phyloP scores from a whole-genome alignment of 2,113 vertebrate species.

The Lophochroa leadbeateri region DNA sequence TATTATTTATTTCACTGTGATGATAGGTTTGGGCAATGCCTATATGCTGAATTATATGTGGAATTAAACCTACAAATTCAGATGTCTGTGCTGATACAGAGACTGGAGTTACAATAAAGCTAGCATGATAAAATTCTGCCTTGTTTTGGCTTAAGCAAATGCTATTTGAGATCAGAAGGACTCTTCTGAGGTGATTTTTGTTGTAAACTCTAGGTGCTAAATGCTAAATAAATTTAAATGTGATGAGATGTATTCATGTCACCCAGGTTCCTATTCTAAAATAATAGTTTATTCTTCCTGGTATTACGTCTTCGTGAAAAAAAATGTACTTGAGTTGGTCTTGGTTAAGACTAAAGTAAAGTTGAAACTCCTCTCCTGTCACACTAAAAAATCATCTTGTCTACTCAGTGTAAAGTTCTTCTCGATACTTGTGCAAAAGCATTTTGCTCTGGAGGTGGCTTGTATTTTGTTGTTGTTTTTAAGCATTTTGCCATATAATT shows the following conservation, averaged over 20 bases:
- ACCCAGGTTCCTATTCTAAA: slow-evolving; percentile 2
- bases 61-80: background rate
- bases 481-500: background rate
- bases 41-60: background rate
- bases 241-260: background rate
- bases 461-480: background rate
- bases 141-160: background rate
- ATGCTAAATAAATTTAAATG: slow-evolving; percentile 15
- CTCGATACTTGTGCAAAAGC: background rate
- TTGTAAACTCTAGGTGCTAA: background rate
- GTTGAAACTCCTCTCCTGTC: background rate
- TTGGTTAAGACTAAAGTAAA: background rate
- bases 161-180: background rate
- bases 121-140: background rate
- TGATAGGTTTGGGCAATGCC: background rate
- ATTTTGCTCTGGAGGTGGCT: background rate
- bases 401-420: background rate
- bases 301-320: background rate
- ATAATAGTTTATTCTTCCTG: slow-evolving; percentile 38
- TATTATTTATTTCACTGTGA: background rate
- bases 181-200: background rate
- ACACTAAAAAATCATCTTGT: background rate
- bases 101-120: background rate
- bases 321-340: background rate
- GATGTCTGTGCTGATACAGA: background rate